Evolutionary conservation across 2,797 vertebrate genomes (phyloP).

Genomic region (Pelobates cultripes): DNA sequence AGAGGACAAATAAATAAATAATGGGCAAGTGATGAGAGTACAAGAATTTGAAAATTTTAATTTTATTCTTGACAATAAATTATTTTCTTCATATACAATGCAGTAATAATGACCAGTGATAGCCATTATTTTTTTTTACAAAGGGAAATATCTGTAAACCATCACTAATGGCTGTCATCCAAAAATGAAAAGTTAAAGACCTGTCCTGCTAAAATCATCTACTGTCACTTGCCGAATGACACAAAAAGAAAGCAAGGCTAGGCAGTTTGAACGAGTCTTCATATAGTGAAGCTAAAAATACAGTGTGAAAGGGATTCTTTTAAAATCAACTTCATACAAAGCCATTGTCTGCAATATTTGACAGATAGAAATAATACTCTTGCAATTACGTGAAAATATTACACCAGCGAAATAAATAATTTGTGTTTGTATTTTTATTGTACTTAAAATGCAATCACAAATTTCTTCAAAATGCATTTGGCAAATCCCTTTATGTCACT

Average conservation of each 20-base stretch:
- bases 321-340: background rate
- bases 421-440: background rate
- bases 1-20: too few species aligned
- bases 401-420: background rate
- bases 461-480: too few species aligned
- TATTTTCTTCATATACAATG: too few species aligned
- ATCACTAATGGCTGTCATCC: background rate
- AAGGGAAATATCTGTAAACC: background rate
- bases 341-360: background rate
- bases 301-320: background rate
- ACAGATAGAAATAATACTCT: background rate
- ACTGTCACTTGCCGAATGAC: background rate
- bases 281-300: constrained; percentile 2
- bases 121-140: background rate
- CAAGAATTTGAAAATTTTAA: too few species aligned
- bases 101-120: too few species aligned
- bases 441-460: too few species aligned
- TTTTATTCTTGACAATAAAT: too few species aligned
- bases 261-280: background rate
- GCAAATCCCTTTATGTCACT: too few species aligned
- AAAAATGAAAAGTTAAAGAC: background rate
- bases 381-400: background rate
- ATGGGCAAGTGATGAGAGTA: too few species aligned
- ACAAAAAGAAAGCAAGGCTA: background rate
- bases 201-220: background rate